Percentiles rank a stretch among this genome's conserved stretches.
Evolutionary conservation across 2,797 vertebrate genomes (phyloP).

Genomic region (Hyperoplus lanceolatus): DNA sequence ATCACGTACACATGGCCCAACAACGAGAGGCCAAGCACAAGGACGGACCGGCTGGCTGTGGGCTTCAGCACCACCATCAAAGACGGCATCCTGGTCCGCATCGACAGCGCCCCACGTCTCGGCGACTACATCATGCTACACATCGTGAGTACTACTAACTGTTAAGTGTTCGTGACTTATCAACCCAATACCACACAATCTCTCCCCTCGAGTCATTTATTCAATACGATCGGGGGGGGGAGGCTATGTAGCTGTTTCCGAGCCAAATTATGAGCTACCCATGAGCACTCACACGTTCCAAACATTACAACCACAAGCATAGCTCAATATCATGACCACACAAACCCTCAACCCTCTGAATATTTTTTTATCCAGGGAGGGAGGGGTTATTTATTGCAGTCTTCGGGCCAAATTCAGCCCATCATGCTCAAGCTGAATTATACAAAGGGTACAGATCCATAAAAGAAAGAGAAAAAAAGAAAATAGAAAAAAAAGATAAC

Average conservation of each 20-base stretch:
- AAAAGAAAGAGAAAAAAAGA: conserved; percentile 35
- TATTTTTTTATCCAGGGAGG: neutral
- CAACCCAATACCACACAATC: neutral
- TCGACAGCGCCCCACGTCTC: conserved; percentile 95
- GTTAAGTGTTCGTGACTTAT: neutral
- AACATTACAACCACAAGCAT: neutral
- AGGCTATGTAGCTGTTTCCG: conserved; percentile 21
- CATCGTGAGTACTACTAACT: conserved; percentile 89
- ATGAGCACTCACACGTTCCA: neutral
- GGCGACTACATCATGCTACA: conserved; percentile 98
- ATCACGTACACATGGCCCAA: conserved; percentile 98
- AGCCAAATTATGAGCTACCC: neutral
- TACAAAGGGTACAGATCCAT: conserved; percentile 42
- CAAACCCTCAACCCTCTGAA: conserved; percentile 7
- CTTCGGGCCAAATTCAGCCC: conserved; percentile 27
- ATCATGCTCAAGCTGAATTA: conserved; percentile 38
- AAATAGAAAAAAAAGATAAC: conserved; percentile 13
- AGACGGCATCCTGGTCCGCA: conserved; percentile 95
- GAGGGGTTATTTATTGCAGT: conserved; percentile 13
- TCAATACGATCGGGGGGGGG: conserved; percentile 15
- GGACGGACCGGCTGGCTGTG: conserved; percentile 95
- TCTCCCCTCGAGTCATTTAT: conserved; percentile 3
- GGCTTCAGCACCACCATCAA: conserved; percentile 98
- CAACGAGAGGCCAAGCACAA: conserved; percentile 95
- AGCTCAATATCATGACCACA: conserved; percentile 13